Percentiles rank a stretch among this genome's conserved stretches.
These are phyloP conservation scores for Leptinotarsa rubiginosa DNA, from an alignment of 2,888 invertebrate species.

Conservation along the genomic window DNA sequence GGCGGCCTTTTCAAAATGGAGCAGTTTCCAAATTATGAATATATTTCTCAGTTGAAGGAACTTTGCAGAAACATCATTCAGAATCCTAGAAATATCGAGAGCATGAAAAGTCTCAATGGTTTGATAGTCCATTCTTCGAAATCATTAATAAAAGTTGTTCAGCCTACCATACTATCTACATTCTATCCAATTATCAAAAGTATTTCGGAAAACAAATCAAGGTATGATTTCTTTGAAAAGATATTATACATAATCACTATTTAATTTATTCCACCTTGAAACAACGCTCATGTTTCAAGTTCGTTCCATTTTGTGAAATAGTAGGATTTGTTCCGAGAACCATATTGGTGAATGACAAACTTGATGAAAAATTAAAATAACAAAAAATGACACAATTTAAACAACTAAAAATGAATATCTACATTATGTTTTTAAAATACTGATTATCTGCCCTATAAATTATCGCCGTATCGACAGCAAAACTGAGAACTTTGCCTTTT, in stretches of 20 bases:
- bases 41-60: constrained; percentile 42
- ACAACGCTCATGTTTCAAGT: neutral
- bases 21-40: constrained; percentile 43
- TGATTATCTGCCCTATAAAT: too few relatives aligned
- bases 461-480: too few relatives aligned
- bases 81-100: constrained; percentile 48
- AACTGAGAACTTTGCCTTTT: too few relatives aligned
- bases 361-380: too few relatives aligned
- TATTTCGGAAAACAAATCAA: constrained; percentile 48
- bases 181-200: constrained; percentile 54
- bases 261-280: neutral
- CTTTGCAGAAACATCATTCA: constrained; percentile 49
- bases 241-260: neutral
- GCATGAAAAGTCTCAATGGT: constrained; percentile 46
- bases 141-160: constrained; percentile 48
- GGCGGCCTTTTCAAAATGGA: constrained; percentile 42
- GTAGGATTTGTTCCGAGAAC: too few relatives aligned
- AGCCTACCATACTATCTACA: constrained; percentile 49
- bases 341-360: too few relatives aligned
- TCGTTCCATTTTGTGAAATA: too few relatives aligned
- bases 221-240: constrained; percentile 39
- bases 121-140: constrained; percentile 42
- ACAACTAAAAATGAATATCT: too few relatives aligned
- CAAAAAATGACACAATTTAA: too few relatives aligned
- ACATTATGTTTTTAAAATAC: too few relatives aligned